Percentiles rank a stretch among this genome's conserved stretches.
Conservation (phyloP, 2,797 vertebrate species). For the Chaunax sp. region DNA sequence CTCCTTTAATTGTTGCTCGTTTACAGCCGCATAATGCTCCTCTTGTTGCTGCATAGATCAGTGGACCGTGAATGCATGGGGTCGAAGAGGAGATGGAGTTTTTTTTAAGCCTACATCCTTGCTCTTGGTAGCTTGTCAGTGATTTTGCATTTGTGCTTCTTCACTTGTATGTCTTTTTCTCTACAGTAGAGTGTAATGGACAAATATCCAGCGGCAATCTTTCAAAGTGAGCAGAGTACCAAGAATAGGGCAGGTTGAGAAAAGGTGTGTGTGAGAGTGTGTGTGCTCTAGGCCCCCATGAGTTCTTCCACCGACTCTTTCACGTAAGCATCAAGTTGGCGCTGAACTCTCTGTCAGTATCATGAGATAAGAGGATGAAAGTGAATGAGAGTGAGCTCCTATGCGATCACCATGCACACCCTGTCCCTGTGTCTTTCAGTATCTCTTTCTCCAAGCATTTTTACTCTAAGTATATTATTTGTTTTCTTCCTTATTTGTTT, state of each 20-base stretch:
- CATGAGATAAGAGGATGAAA: slow-evolving; percentile 50
- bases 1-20: slow-evolving; percentile 37
- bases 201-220: slow-evolving; percentile 27
- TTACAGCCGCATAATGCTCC: slow-evolving; percentile 43
- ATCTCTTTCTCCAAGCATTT: too few relatives aligned
- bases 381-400: slow-evolving; percentile 26
- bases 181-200: slow-evolving; percentile 1
- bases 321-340: slow-evolving; percentile 43
- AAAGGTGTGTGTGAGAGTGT: slow-evolving; percentile 6
- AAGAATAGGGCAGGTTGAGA: slow-evolving; percentile 10
- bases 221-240: slow-evolving; percentile 26
- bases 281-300: slow-evolving; percentile 23
- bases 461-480: slow-evolving; percentile 1
- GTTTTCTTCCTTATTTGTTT: not conserved
- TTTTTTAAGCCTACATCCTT: not conserved
- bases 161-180: not conserved
- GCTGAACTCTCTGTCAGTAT: slow-evolving; percentile 57
- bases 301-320: slow-evolving; percentile 44
- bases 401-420: slow-evolving; percentile 13
- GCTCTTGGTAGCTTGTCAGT: not conserved
- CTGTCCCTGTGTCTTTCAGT: slow-evolving; percentile 25
- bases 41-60: slow-evolving; percentile 45
- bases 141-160: not conserved
- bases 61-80: slow-evolving; percentile 12
- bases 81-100: not conserved